phyloP scores from a whole-genome alignment of 1,140 invertebrate genomes.

The Drosophila bocqueti region DNA sequence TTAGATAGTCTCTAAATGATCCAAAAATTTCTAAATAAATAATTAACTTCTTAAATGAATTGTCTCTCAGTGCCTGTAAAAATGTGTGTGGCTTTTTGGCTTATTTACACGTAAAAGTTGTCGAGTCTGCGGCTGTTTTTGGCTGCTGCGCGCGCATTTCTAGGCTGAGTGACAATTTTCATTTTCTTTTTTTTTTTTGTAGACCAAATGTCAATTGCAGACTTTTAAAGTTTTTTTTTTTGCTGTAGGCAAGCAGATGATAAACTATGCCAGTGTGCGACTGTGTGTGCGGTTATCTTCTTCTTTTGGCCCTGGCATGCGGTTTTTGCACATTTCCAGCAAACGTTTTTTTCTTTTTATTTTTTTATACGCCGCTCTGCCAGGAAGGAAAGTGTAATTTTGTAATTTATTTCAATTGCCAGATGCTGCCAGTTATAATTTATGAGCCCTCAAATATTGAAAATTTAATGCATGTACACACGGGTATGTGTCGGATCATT shows the following conservation, averaged over 20 bases:
- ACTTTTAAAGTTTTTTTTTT: conserved; percentile 78
- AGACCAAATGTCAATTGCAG: conserved; percentile 79
- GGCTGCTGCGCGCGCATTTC: conserved; percentile 78
- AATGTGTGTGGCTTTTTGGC: conserved; percentile 62
- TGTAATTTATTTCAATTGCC: conserved; percentile 70
- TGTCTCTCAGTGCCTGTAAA: conserved; percentile 16
- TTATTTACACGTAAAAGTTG: conserved; percentile 63
- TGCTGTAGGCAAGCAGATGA: conserved; percentile 62
- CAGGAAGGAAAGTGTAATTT: conserved; percentile 40
- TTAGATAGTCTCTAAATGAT: too few species aligned
- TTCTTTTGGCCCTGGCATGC: conserved; percentile 51
- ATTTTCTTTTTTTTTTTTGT: conserved; percentile 42
- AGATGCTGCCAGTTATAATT: conserved; percentile 74
- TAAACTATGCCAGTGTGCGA: conserved; percentile 68
- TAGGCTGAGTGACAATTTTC: conserved; percentile 74
- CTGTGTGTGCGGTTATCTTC: conserved; percentile 56
- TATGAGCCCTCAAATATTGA: conserved; percentile 46
- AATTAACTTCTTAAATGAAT: neutral
- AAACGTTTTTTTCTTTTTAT: conserved; percentile 34
- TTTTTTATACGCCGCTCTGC: conserved; percentile 23
- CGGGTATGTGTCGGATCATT: conserved; percentile 12
- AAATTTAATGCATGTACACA: conserved; percentile 30
- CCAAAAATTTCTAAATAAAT: too few species aligned
- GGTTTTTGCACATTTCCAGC: conserved; percentile 48
- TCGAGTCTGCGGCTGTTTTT: conserved; percentile 56